phyloP scores from a whole-genome alignment of 2,888 invertebrate species.

The Tholera decimalis region DNA sequence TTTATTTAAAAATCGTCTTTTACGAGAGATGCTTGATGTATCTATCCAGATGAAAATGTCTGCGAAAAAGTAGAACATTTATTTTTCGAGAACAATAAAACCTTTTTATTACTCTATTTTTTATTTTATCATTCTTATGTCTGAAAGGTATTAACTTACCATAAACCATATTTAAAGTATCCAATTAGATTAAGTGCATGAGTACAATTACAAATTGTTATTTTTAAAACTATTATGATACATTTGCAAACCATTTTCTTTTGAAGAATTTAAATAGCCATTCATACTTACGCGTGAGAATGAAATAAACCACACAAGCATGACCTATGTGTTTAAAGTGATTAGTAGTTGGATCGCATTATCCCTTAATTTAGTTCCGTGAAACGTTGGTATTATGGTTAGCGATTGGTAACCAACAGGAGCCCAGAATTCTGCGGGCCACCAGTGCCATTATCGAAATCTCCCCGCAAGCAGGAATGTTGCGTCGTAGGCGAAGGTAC shows the following conservation, averaged over 20 bases:
- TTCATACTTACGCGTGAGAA: background rate
- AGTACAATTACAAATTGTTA: background rate
- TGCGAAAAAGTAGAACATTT: conserved; percentile 20
- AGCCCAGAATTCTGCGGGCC: conserved; percentile 73
- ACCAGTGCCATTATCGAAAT: conserved; percentile 76
- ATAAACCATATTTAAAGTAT: conserved; percentile 12
- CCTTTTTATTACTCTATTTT: conserved; percentile 17
- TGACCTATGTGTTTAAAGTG: background rate
- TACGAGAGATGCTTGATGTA: conserved; percentile 15
- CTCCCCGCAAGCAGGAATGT: conserved; percentile 61
- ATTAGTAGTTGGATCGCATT: conserved; percentile 15
- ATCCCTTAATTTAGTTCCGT: conserved; percentile 60
- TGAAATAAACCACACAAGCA: background rate
- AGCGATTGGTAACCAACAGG: conserved; percentile 65
- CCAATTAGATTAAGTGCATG: conserved; percentile 13
- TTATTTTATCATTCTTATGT: conserved; percentile 4
- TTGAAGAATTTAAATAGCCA: background rate
- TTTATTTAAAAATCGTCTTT: conserved; percentile 28
- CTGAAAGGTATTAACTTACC: background rate
- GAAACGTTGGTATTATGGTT: conserved; percentile 59
- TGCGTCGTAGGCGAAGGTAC: conserved; percentile 8
- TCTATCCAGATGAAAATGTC: conserved; percentile 21
- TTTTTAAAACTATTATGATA: background rate
- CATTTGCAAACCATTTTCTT: background rate
- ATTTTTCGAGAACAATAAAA: conserved; percentile 21